These are phyloP conservation scores for Lasaia peninsularis DNA, from an alignment of 1,140 invertebrate species.

Conservation along the genomic window DNA sequence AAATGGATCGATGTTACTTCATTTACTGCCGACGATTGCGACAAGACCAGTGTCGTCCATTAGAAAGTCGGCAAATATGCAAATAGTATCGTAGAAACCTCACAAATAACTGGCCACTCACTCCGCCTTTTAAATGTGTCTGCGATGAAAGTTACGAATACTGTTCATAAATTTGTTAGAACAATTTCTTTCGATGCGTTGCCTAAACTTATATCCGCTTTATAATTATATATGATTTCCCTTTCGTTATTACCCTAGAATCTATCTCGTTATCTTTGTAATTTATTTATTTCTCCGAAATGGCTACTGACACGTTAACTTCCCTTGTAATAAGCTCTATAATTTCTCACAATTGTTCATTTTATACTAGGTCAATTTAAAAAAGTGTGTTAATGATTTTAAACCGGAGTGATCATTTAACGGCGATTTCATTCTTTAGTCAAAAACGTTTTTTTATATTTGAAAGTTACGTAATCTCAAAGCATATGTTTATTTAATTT, in stretches of 20 bases:
- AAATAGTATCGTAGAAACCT: slow-evolving; percentile 76
- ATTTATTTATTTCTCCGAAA: background rate
- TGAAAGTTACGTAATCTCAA: background rate
- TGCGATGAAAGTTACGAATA: slow-evolving; percentile 73
- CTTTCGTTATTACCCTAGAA: slow-evolving; percentile 9
- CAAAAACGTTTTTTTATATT: background rate
- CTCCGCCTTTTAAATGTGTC: slow-evolving; percentile 69
- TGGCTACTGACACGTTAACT: slow-evolving; percentile 2
- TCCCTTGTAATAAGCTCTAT: slow-evolving; percentile 4
- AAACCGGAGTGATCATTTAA: slow-evolving; percentile 8
- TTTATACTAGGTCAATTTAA: slow-evolving; percentile 6
- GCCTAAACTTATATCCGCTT: slow-evolving; percentile 11
- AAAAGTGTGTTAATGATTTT: slow-evolving; percentile 16
- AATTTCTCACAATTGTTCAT: slow-evolving; percentile 7
- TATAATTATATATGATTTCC: slow-evolving; percentile 10
- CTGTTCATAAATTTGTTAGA: slow-evolving; percentile 69
- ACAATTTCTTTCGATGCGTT: slow-evolving; percentile 25
- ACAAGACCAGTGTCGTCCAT: slow-evolving; percentile 73
- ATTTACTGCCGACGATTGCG: slow-evolving; percentile 62
- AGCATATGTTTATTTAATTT: background rate
- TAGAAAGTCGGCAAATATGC: slow-evolving; percentile 76
- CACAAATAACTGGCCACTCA: slow-evolving; percentile 75
- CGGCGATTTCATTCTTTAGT: background rate
- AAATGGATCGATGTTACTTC: slow-evolving; percentile 70
- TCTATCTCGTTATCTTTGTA: background rate